phyloP scores from a whole-genome alignment of 2,113 vertebrate species.

The Gracilinanus agilis region DNA sequence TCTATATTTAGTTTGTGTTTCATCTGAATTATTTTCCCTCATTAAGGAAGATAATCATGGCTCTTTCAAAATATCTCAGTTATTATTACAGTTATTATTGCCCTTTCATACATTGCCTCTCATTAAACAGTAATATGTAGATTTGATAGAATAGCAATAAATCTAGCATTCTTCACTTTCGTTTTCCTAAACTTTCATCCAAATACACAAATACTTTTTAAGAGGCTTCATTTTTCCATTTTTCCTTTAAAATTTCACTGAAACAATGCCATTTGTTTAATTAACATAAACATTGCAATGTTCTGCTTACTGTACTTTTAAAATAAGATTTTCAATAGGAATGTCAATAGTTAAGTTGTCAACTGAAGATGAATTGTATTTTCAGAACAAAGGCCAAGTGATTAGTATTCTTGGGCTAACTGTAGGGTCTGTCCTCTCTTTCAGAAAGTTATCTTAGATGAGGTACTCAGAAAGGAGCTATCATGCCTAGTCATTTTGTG shows the following conservation, averaged over 20 bases:
- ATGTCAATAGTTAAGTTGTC: neutral
- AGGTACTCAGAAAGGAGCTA: neutral
- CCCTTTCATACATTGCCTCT: neutral
- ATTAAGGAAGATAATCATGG: neutral
- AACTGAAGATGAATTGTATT: neutral
- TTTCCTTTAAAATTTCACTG: neutral
- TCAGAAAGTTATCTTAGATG: neutral
- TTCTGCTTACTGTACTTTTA: slow-evolving; percentile 21
- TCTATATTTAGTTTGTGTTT: slow-evolving; percentile 17
- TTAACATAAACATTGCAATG: neutral
- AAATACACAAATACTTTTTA: slow-evolving; percentile 8
- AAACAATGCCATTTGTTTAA: slow-evolving; percentile 21
- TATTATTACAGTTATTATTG: neutral
- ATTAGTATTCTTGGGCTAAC: neutral
- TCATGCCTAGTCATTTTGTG: neutral
- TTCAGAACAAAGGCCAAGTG: neutral
- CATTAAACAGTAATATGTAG: neutral
- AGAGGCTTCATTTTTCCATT: neutral
- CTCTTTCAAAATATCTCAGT: slow-evolving; percentile 11
- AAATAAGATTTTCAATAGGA: slow-evolving; percentile 12
- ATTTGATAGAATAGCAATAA: neutral
- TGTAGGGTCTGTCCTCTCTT: neutral
- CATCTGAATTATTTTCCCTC: slow-evolving; percentile 1
- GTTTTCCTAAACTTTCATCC: neutral
- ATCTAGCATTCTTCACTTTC: neutral